Percentiles rank a stretch among this genome's conserved stretches.
phyloP scores from a whole-genome alignment of 2,888 invertebrate species.

The Coleophora flavipennella region DNA sequence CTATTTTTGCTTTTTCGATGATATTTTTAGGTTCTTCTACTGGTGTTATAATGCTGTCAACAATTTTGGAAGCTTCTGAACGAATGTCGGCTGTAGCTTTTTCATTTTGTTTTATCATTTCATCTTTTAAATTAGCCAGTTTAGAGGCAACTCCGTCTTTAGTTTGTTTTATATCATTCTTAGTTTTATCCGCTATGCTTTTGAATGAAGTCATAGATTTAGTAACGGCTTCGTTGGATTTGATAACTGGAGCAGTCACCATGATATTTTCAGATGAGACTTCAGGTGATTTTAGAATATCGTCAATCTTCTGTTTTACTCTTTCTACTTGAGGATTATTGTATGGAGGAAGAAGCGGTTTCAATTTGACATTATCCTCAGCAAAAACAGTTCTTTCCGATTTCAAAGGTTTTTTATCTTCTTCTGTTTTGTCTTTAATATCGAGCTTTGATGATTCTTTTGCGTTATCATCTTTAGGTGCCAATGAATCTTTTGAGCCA shows the following conservation, averaged over 20 bases:
- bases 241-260: slow-evolving; percentile 22
- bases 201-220: slow-evolving; percentile 36
- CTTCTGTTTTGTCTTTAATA: slow-evolving; percentile 17
- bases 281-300: slow-evolving; percentile 60
- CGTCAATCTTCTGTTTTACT: slow-evolving; percentile 62
- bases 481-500: slow-evolving; percentile 59
- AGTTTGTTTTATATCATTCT: slow-evolving; percentile 33
- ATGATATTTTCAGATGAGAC: slow-evolving; percentile 61
- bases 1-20: slow-evolving; percentile 25
- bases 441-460: slow-evolving; percentile 16
- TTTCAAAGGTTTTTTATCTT: slow-evolving; percentile 37
- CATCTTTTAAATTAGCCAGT: slow-evolving; percentile 38
- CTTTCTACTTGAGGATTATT: slow-evolving; percentile 65
- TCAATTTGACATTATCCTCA: slow-evolving; percentile 53
- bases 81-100: slow-evolving; percentile 44
- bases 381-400: slow-evolving; percentile 30
- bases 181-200: slow-evolving; percentile 36
- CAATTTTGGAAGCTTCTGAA: slow-evolving; percentile 53
- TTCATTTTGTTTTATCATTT: slow-evolving; percentile 38
- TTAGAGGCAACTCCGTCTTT: slow-evolving; percentile 38
- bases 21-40: slow-evolving; percentile 49
- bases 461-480: slow-evolving; percentile 35
- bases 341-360: slow-evolving; percentile 55
- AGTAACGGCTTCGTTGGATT: slow-evolving; percentile 25
- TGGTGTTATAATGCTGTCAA: slow-evolving; percentile 62